Evolutionary conservation across 1,140 invertebrate species (phyloP), one percentile per base, ranked within the genome.

Genomic region (Drosophila nigrodunni): DNA sequence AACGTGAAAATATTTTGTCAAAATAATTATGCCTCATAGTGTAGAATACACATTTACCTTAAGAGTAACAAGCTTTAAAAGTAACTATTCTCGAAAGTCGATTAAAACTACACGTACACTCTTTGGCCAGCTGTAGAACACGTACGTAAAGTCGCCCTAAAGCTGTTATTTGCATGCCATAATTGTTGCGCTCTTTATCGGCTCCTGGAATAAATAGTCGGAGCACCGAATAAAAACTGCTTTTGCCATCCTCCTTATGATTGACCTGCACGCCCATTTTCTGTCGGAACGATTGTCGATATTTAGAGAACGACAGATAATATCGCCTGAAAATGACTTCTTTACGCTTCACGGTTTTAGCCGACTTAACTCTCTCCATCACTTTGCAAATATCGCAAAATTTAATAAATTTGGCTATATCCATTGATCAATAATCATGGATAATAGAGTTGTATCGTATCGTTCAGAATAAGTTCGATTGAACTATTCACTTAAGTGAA

Each of bases 151-250:
- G 92, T 72, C 94, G 94, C 15, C 94, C 95, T 41, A 97, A 93
- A 44, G 94, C 94, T 57, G 94, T 93, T 92, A 95, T 94, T 91
- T 96, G 95, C 21, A 97, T 91, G 6, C 95, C 94, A 90, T 96
- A 96, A 2, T 94, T 92, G 7, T 94, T 93, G 68, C 96, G 93
- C 50, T 94, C 93, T 66, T 94, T 93, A 77, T 97, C 97, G 9
- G 95, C 91, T 44, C 94, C 91, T 7, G 97, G 96, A 5, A 98
- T 78, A 7, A 98, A 89, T 11, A 97, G 92, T 74, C 97, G 93
- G 69, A 97, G 90, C 7, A 96, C 93, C 21, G 95, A 94, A 93
- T 95, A 97, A 57, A 97, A 94, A 57, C 94, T 95, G 47, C 92
- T 90, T 41, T 92, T 80, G 89, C 90, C 80, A 25, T 76, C 73